A percentile compares a stretch with the other conserved stretches of the same genome.
Conservation (phyloP, 1,140 invertebrate genomes). For the Anadara kagoshimensis region DNA sequence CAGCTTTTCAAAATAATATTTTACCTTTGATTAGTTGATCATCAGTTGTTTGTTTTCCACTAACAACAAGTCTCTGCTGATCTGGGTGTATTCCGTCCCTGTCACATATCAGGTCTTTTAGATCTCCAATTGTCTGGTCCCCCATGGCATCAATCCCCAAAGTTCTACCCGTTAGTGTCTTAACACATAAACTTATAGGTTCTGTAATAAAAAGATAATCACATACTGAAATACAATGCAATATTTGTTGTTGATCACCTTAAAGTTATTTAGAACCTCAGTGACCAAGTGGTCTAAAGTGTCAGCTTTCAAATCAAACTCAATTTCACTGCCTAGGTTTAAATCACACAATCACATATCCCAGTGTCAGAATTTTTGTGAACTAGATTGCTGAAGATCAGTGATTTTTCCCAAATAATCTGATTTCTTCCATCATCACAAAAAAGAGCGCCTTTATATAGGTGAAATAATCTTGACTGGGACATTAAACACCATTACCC, state of each 20-base stretch:
- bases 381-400: slow-evolving; percentile 45
- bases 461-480: no score
- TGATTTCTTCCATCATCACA: background rate
- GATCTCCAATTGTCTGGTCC: background rate
- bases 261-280: background rate
- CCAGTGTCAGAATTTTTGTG: background rate
- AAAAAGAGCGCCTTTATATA: background rate
- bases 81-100: slow-evolving; percentile 85
- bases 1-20: no score
- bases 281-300: background rate
- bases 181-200: background rate
- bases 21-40: no score
- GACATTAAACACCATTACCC: no score
- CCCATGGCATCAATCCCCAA: background rate
- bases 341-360: background rate
- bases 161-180: slow-evolving; percentile 22
- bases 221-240: background rate
- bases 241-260: background rate
- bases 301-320: background rate
- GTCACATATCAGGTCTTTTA: slow-evolving; percentile 88
- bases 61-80: slow-evolving; percentile 84
- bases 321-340: background rate
- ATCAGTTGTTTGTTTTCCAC: slow-evolving; percentile 14
- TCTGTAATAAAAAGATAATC: background rate
- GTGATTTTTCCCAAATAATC: background rate